Base-by-base conservation (phyloP, 2,113 vertebrate genomes). In the Melanotaenia duboulayi region DNA sequence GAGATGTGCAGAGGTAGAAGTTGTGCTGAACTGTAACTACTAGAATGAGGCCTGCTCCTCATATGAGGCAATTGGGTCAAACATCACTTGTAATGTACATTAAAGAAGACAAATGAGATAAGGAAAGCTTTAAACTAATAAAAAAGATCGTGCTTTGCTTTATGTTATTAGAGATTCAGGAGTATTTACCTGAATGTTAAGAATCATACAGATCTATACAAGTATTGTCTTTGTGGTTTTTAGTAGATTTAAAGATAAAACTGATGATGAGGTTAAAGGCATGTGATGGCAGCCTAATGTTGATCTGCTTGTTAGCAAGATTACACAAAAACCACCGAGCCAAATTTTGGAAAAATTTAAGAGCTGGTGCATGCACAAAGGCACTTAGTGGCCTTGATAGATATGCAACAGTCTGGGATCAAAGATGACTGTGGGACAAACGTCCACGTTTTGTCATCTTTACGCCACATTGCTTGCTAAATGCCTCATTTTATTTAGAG, bases 391-490 rank as follows among this genome's bases (percentile, higher is more conserved):
- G 28, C 6, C 28, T 28, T 28, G 28, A 4, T 28, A 28, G 28
- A 1, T 48, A 48, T n/a, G 44, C 44, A 2, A 19, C 22, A 40
- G 63, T 65, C 49, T 37, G 1, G 17, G 44, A n/a, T n/a, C 17
- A 8, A 54, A 32, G n/a, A 13, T 37, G 14, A 50, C 28, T 37
- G n/a, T 64, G 62, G 20, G 14, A 65, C 51, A 65, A 65, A 65
- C 13, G 35, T 25, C 16, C 61, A 11, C 11, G 12, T 63, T 63
- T 48, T 40, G 16, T n/a, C 20, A 35, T 37, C 44, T 37, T 32
- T 46, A 23, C 1, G 35, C 32, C n/a, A 22, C 12, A 7, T 40
- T 42, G 12, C 35, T 23, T 37, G 14, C 14, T 51, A 37, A 65
- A 19, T 65, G 23, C 48, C 51, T 51, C 13, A 50, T 64, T 65